Evolutionary conservation across 2,888 invertebrate species (phyloP), one percentile per base, ranked within the genome.

Genomic region (Melipona bicolor): DNA sequence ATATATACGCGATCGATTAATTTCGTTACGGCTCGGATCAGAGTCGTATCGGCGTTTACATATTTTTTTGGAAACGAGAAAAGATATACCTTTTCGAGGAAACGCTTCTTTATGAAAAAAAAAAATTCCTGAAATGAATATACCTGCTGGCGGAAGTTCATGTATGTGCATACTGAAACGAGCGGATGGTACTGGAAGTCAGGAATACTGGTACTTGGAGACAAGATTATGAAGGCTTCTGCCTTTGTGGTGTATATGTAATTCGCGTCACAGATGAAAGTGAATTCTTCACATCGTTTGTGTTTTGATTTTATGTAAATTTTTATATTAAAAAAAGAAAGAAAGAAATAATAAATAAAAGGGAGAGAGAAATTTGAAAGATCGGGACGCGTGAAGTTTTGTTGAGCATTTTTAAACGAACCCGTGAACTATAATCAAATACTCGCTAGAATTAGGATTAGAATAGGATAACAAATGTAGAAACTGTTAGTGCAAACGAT

Each of bases 251-350:
- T 27, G 27, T 67, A 59, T 54, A 49, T 49, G 54, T 17, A 72
- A 71, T 54, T n/a, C 3, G 27, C 56, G n/a, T 59, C 49, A 24
- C 36, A 19, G 43, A 52, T 49, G 81, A 82, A 80, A 82, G 74
- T 59, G 43, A 64, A 43, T 52, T 67, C 27, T 27, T 27, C 1
- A 27, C 62, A 43, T 69, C n/a, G 49, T 59, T 59, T 50, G n/a
- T 24, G n/a, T 65, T 70, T n/a, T 59, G 15, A n/a, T 59, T 59
- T n/a, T 11, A 59, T n/a, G 13, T 5, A 15, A 15, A 2, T 43
- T 9, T 43, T 43, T 1, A 54, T 56, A 11, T 27, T 15, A 65
- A 11, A 17, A 11, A 11, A 15, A 43, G 11, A 62, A 36, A 43
- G 17, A 43, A 43, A 43, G 43, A 9, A 43, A 43, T 43, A 43